Evolutionary conservation across 2,797 vertebrate species (phyloP).

Genomic region (Scarus forsteni): DNA sequence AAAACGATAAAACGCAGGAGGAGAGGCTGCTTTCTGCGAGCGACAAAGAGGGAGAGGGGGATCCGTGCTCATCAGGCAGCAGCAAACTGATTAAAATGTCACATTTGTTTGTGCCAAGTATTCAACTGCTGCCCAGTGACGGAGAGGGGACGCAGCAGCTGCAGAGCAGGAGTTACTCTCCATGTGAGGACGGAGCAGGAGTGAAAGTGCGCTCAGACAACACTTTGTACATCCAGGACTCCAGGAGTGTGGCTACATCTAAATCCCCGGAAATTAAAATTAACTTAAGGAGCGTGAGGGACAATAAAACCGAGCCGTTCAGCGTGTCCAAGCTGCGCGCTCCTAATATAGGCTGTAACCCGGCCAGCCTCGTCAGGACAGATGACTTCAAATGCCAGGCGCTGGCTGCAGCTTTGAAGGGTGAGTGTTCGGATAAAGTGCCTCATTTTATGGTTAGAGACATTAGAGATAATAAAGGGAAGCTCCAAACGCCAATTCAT

Average conservation of each 20-base stretch:
- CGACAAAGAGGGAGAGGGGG: slow-evolving; percentile 75
- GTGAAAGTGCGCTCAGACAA: slow-evolving; percentile 49
- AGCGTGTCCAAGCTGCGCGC: slow-evolving; percentile 89
- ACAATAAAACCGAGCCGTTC: slow-evolving; percentile 81
- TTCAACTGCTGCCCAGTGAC: slow-evolving; percentile 86
- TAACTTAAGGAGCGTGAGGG: slow-evolving; percentile 85
- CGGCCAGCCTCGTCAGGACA: slow-evolving; percentile 62
- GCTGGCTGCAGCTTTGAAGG: slow-evolving; percentile 76
- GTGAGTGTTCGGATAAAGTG: slow-evolving; percentile 89
- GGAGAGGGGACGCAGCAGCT: slow-evolving; percentile 74
- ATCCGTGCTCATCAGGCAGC: slow-evolving; percentile 65
- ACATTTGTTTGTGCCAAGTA: slow-evolving; percentile 93
- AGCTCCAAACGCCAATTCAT: slow-evolving; percentile 90
- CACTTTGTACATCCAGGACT: slow-evolving; percentile 61
- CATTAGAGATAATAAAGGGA: slow-evolving; percentile 89
- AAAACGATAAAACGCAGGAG: slow-evolving; percentile 70
- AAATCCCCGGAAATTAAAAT: slow-evolving; percentile 95
- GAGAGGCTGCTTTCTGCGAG: slow-evolving; percentile 75
- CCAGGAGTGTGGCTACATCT: slow-evolving; percentile 65
- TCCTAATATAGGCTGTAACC: slow-evolving; percentile 80
- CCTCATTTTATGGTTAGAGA: slow-evolving; percentile 95
- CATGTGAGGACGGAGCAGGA: slow-evolving; percentile 35
- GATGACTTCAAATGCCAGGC: slow-evolving; percentile 86
- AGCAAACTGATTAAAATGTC: slow-evolving; percentile 92
- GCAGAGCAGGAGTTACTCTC: slow-evolving; percentile 73